These are phyloP conservation scores for Hybognathus amarus DNA, from an alignment of 2,797 vertebrate genomes.

Conservation along the genomic window DNA sequence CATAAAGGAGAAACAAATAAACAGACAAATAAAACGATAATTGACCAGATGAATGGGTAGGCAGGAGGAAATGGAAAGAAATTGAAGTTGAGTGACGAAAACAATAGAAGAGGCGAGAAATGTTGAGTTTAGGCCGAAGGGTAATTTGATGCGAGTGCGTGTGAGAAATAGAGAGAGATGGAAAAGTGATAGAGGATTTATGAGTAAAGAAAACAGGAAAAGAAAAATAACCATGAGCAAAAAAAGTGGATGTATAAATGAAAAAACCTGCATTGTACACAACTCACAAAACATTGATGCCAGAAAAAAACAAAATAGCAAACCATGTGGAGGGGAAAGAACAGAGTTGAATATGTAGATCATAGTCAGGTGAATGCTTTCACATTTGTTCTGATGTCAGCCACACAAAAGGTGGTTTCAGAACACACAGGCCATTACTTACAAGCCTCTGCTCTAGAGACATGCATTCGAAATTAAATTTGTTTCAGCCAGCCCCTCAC, in stretches of 20 bases:
- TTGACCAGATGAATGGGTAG: constrained; percentile 27
- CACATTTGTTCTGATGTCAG: constrained; percentile 56
- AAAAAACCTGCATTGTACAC: constrained; percentile 17
- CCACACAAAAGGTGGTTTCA: constrained; percentile 44
- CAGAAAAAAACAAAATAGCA: constrained; percentile 1
- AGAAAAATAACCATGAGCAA: not conserved
- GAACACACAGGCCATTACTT: constrained; percentile 37
- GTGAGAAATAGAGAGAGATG: not conserved
- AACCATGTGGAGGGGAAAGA: not conserved
- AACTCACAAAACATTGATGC: not conserved
- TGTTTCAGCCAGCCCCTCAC: constrained; percentile 17
- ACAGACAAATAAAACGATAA: constrained; percentile 56
- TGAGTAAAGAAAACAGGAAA: not conserved
- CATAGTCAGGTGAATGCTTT: constrained; percentile 37
- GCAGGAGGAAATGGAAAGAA: constrained; percentile 1
- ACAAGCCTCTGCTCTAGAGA: constrained; percentile 34
- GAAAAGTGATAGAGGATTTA: constrained; percentile 3
- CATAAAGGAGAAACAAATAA: constrained; percentile 69
- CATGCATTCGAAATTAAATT: constrained; percentile 28
- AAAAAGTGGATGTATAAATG: not conserved
- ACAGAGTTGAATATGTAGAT: constrained; percentile 21
- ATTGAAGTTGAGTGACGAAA: constrained; percentile 37
- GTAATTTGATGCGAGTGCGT: constrained; percentile 31
- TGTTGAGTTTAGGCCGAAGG: constrained; percentile 25
- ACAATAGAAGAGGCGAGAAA: constrained; percentile 15